Conservation (phyloP, 1,140 invertebrate genomes). For the Halictus rubicundus region DNA sequence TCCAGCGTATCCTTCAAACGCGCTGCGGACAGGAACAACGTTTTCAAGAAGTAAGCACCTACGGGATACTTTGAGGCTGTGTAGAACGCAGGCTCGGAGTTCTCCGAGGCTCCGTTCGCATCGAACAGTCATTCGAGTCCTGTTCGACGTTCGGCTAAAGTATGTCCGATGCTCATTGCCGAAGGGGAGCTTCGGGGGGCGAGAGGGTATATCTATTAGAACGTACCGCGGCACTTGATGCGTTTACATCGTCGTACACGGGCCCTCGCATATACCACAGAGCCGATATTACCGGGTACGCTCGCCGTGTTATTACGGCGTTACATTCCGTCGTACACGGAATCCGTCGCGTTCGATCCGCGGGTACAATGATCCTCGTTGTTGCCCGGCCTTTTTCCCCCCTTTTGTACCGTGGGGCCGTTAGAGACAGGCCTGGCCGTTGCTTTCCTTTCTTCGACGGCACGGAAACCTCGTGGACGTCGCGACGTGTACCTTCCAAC, state of each 20-base stretch:
- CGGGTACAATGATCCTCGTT: conserved; percentile 59
- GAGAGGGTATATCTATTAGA: conserved; percentile 65
- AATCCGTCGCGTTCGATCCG: conserved; percentile 50
- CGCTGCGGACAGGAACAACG: conserved; percentile 61
- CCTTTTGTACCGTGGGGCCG: background rate
- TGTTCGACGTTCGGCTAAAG: conserved; percentile 55
- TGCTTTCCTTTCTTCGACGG: conserved; percentile 17
- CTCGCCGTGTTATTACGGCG: conserved; percentile 66
- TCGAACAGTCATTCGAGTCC: conserved; percentile 55
- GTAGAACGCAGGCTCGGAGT: conserved; percentile 8
- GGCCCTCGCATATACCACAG: conserved; percentile 29
- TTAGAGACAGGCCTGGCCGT: background rate
- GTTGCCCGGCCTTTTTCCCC: conserved; percentile 28
- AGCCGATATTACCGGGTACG: conserved; percentile 59
- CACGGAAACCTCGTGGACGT: background rate
- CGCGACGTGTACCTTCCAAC: background rate
- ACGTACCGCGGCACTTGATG: conserved; percentile 50
- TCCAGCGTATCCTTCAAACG: conserved; percentile 50
- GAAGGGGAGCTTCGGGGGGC: background rate
- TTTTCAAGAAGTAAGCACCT: conserved; percentile 41
- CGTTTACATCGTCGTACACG: conserved; percentile 57
- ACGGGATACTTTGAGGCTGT: conserved; percentile 21
- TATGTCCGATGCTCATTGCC: conserved; percentile 47
- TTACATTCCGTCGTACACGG: conserved; percentile 67
- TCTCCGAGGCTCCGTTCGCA: background rate